Percentiles rank a stretch among this genome's conserved stretches.
These are phyloP conservation scores for Drosophila takahashii DNA, from an alignment of 1,140 invertebrate genomes.

Conservation along the genomic window DNA sequence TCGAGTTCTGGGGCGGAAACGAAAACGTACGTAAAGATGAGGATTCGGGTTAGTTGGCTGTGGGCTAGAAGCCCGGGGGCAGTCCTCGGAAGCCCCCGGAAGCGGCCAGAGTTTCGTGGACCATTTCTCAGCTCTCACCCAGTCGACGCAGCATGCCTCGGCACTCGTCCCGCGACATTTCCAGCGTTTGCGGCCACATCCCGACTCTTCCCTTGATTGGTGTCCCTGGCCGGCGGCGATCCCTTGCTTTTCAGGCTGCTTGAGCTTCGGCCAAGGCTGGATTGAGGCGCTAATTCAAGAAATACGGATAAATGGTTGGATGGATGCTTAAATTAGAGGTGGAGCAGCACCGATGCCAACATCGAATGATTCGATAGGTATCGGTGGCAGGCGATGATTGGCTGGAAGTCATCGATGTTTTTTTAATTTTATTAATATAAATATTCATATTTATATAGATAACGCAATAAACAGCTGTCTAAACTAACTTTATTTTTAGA, in stretches of 20 bases:
- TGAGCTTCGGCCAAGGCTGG: slow-evolving; percentile 35
- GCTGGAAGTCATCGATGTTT: background rate
- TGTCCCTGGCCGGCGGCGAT: slow-evolving; percentile 55
- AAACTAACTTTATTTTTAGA: too few relatives aligned
- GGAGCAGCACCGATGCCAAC: background rate
- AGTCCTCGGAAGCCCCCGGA: slow-evolving; percentile 3
- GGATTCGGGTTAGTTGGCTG: background rate
- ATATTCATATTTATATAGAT: too few relatives aligned
- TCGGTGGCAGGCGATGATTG: background rate
- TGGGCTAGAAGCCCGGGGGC: background rate
- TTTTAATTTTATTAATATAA: background rate
- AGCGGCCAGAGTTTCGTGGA: slow-evolving; percentile 6
- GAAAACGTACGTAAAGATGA: slow-evolving; percentile 20
- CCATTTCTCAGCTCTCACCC: slow-evolving; percentile 85
- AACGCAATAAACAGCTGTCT: too few relatives aligned
- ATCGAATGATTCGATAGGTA: background rate
- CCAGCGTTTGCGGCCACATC: slow-evolving; percentile 90
- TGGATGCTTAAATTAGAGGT: background rate
- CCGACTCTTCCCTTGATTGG: slow-evolving; percentile 50
- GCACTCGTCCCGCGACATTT: slow-evolving; percentile 93
- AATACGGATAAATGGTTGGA: slow-evolving; percentile 2
- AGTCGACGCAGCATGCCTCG: slow-evolving; percentile 93
- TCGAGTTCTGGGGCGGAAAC: slow-evolving; percentile 90
- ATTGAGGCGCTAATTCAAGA: slow-evolving; percentile 9
- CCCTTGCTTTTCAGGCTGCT: slow-evolving; percentile 47